Percentiles rank a stretch among this genome's conserved stretches.
Conservation (phyloP, 2,797 vertebrate species). For the Lagocephalus sceleratus region DNA sequence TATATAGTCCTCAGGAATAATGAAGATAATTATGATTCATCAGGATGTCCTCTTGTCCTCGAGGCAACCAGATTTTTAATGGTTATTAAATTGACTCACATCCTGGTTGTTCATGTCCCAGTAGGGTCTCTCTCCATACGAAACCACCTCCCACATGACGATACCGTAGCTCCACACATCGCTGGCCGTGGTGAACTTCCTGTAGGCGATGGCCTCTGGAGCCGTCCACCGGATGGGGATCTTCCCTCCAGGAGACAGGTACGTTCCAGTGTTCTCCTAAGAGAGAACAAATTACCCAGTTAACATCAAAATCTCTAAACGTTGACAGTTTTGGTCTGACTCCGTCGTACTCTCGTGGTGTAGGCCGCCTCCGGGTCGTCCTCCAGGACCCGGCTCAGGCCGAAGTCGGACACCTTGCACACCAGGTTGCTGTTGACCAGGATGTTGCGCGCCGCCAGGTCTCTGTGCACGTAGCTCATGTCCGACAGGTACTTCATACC, state of each 20-base stretch:
- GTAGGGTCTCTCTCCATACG: constrained; percentile 93
- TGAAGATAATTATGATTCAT: too few relatives aligned
- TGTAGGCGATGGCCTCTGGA: constrained; percentile 94
- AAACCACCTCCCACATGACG: constrained; percentile 99
- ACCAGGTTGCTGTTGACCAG: constrained; percentile 96
- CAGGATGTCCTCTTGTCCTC: constrained; percentile 3
- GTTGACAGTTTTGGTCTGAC: not conserved
- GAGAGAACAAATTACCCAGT: not conserved
- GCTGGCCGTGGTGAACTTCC: constrained; percentile 93
- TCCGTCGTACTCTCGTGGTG: constrained; percentile 68
- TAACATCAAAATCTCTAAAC: too few relatives aligned
- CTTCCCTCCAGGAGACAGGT: constrained; percentile 89
- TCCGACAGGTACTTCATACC: constrained; percentile 97
- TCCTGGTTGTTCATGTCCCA: constrained; percentile 99
- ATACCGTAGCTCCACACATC: constrained; percentile 98
- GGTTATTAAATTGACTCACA: constrained; percentile 75
- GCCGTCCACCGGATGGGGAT: constrained; percentile 98
- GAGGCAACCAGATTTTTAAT: not conserved
- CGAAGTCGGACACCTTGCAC: constrained; percentile 96
- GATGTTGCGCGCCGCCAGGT: constrained; percentile 94
- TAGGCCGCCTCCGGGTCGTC: constrained; percentile 75
- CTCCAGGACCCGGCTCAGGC: constrained; percentile 78
- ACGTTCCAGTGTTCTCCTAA: constrained; percentile 76
- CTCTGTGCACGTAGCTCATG: constrained; percentile 93
- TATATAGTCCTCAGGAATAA: too few relatives aligned